These are phyloP conservation scores for Aldabrachelys gigantea DNA, from an alignment of 2,113 vertebrate genomes.

Conservation along the genomic window DNA sequence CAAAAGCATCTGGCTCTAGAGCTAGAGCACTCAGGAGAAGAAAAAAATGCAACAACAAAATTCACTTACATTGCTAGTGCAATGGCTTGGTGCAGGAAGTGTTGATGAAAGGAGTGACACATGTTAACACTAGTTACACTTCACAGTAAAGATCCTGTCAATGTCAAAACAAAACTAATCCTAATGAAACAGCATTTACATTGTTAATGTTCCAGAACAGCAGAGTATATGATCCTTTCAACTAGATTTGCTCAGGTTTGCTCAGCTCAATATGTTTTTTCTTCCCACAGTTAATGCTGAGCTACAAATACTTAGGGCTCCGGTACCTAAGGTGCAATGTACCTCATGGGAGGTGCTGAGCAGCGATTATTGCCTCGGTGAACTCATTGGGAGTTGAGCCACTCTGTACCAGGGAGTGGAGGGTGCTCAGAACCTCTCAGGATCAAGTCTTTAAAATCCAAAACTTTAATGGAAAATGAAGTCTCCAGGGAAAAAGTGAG, in stretches of 20 bases:
- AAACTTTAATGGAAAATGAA: background rate
- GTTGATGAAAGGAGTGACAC: background rate
- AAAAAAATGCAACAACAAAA: background rate
- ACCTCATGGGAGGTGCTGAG: background rate
- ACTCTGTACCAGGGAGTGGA: background rate
- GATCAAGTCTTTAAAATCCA: background rate
- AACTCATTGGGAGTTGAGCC: background rate
- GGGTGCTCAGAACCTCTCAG: background rate
- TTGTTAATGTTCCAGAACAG: background rate
- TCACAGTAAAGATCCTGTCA: background rate
- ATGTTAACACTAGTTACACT: background rate
- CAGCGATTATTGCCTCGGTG: too few relatives aligned
- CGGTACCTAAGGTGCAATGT: background rate
- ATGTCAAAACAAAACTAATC: background rate
- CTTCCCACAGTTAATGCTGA: background rate
- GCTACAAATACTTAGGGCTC: background rate
- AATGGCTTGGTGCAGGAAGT: background rate
- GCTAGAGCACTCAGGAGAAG: background rate
- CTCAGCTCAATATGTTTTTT: background rate
- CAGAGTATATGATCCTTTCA: background rate
- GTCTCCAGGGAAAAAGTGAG: background rate
- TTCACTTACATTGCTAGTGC: background rate
- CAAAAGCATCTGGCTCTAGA: background rate
- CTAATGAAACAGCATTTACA: background rate
- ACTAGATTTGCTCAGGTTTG: background rate